Evolutionary conservation across 2,797 vertebrate genomes (phyloP).

Genomic region (Bradypus variegatus): DNA sequence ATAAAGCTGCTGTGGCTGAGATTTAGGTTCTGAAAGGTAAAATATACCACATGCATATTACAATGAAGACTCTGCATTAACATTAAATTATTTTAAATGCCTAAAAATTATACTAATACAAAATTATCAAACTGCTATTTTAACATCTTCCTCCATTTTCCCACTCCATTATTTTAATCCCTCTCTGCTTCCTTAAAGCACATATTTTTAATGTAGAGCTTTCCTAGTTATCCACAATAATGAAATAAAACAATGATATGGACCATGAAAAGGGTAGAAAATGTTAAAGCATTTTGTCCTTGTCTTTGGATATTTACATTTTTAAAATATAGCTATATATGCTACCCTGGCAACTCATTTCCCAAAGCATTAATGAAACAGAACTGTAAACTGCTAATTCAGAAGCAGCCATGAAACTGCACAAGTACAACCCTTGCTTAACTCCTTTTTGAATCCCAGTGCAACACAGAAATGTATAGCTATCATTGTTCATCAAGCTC

Average conservation of each 20-base stretch:
- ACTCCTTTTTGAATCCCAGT: neutral
- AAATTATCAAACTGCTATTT: constrained; percentile 15
- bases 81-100: neutral
- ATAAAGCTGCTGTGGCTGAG: constrained; percentile 76
- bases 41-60: constrained; percentile 43
- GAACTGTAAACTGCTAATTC: neutral
- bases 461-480: neutral
- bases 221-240: neutral
- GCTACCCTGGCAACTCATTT: neutral
- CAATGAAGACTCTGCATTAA: neutral
- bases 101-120: neutral
- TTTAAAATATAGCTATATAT: neutral
- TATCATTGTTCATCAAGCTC: neutral
- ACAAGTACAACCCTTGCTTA: neutral
- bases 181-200: neutral
- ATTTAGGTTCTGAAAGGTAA: constrained; percentile 83
- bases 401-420: constrained; percentile 3
- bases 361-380: neutral
- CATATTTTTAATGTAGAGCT: neutral
- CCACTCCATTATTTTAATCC: neutral
- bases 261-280: constrained; percentile 6
- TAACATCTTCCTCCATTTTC: neutral
- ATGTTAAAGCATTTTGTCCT: constrained; percentile 27
- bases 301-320: neutral
- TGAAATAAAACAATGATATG: constrained; percentile 15